phyloP scores from a whole-genome alignment of 2,888 invertebrate genomes.

The Drosophila picticornis region DNA sequence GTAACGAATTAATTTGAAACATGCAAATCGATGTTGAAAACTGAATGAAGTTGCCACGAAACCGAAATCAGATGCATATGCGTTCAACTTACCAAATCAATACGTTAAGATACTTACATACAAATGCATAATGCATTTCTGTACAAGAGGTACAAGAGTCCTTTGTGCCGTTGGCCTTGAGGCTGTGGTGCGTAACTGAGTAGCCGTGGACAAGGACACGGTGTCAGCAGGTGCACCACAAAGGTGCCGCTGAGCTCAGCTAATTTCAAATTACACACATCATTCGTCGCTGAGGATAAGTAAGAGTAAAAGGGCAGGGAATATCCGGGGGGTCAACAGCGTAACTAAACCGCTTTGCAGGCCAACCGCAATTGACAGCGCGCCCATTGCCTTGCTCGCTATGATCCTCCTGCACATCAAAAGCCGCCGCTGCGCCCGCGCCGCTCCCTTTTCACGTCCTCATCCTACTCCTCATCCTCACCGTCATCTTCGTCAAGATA shows the following conservation, averaged over 20 bases:
- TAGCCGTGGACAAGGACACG: slow-evolving; percentile 65
- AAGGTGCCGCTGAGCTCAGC: slow-evolving; percentile 79
- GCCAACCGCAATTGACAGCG: slow-evolving; percentile 77
- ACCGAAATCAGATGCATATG: slow-evolving; percentile 20
- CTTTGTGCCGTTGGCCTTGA: slow-evolving; percentile 31
- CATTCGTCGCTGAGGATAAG: slow-evolving; percentile 69
- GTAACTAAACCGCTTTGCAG: slow-evolving; percentile 66
- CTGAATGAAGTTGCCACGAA: slow-evolving; percentile 64
- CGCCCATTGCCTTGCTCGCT: slow-evolving; percentile 44
- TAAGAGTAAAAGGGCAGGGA: slow-evolving; percentile 17
- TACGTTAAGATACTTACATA: slow-evolving; percentile 6
- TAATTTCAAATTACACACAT: slow-evolving; percentile 82
- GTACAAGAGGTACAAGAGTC: slow-evolving; percentile 1
- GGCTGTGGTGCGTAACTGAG: slow-evolving; percentile 74
- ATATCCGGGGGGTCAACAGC: slow-evolving; percentile 41
- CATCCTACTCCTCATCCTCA: neutral
- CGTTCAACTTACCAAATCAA: slow-evolving; percentile 30
- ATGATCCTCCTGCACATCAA: slow-evolving; percentile 71
- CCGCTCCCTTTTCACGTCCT: slow-evolving; percentile 16
- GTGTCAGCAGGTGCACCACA: slow-evolving; percentile 72
- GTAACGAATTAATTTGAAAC: slow-evolving; percentile 66
- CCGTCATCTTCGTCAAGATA: slow-evolving; percentile 7
- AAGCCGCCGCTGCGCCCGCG: slow-evolving; percentile 58
- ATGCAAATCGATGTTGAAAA: slow-evolving; percentile 62
- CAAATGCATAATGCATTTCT: slow-evolving; percentile 9